phyloP scores from a whole-genome alignment of 1,140 invertebrate genomes.

The Pissodes strobi region DNA sequence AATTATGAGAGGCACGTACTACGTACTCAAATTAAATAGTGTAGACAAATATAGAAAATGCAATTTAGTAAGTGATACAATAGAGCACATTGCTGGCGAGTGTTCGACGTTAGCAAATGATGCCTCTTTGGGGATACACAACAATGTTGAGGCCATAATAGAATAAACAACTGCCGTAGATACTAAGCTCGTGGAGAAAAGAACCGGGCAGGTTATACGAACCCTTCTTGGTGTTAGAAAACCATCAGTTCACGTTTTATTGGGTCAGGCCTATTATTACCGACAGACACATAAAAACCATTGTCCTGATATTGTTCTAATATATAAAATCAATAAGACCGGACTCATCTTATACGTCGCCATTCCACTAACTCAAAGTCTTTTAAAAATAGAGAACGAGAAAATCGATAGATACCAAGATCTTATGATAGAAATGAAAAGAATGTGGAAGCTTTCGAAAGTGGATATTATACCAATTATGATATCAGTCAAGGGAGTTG shows the following conservation, averaged over 20 bases:
- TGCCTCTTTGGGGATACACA: neutral
- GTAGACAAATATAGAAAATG: neutral
- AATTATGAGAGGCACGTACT: too few species aligned
- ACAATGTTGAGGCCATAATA: too few species aligned
- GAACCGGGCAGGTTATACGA: too few species aligned
- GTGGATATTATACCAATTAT: neutral
- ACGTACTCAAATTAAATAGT: neutral
- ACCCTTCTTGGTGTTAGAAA: too few species aligned
- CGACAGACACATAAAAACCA: neutral
- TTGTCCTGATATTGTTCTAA: neutral
- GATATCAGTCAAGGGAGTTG: neutral
- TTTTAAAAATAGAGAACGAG: neutral
- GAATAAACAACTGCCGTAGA: neutral
- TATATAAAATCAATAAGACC: neutral
- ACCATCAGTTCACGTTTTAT: neutral
- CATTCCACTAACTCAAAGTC: neutral
- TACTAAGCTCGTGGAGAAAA: neutral
- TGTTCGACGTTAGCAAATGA: neutral
- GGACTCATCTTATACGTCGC: neutral
- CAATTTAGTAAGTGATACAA: neutral
- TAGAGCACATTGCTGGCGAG: neutral
- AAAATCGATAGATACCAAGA: slow-evolving; percentile 4
- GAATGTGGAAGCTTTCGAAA: neutral
- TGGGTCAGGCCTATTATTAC: neutral
- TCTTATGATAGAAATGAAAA: neutral